Base-by-base conservation (phyloP, 2,888 invertebrate species). In the Sericinus montela region DNA sequence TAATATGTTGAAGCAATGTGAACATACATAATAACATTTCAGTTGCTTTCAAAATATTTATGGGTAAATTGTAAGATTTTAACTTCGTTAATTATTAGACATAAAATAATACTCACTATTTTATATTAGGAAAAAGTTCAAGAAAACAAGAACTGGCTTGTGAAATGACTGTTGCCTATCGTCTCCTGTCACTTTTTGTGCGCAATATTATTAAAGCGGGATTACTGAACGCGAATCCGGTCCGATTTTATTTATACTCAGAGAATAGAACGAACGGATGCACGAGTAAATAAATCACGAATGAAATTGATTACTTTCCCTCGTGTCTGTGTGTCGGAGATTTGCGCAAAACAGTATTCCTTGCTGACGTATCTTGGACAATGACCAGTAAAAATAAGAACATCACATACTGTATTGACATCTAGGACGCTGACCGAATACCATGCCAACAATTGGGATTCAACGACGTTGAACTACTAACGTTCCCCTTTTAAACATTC, bases 321-420 rank as follows among this genome's bases (percentile, higher is more conserved):
- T 69, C 59, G 69, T 69, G 66, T 71, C 70, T 65, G 68, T 65
- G 65, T 69, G 70, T 62, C 65, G 67, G 68, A 58, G 63, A 63
- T 62, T 60, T 59, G 59, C 56, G 56, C 61, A 59, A 67, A 58
- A 63, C 61, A 58, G 61, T 19, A 5, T 65, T 75, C 67, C 72
- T 71, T 63, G 59, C 62, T 80, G 80, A 80, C 81, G 81, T 64
- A 66, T 75, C 71, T 87, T 86, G 86, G 81, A 85, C 82, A 76
- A 80, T 80, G 77, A 83, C 86, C 80, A 86, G 79, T 73, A 73
- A 80, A 85, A 85, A 84, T 81, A 82, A 74, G 74, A 73, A 65
- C 80, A 79, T 71, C 69, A 71, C 72, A 71, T 66, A 72, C 80
- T 71, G 73, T 78, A 83, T 80, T 70, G 79, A 83, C 80, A 86